phyloP scores from a whole-genome alignment of 2,113 vertebrate species.

The Trematomus loennbergii region DNA sequence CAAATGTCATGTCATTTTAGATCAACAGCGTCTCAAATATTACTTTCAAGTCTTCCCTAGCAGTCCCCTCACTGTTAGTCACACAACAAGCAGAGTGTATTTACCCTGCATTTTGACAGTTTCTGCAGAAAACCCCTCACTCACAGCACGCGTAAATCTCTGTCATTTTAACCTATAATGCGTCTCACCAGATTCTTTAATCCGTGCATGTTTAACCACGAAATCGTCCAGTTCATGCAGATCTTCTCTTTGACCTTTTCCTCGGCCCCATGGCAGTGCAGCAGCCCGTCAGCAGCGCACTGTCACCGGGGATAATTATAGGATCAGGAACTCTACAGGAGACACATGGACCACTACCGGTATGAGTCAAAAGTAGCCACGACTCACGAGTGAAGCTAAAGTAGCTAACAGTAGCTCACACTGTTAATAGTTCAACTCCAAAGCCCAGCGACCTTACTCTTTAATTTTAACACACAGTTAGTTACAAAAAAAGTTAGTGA shows the following conservation, averaged over 20 bases:
- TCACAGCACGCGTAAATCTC: neutral
- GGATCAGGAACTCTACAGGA: slow-evolving; percentile 5
- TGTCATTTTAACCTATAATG: accelerated
- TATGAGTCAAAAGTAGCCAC: no score
- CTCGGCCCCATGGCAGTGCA: slow-evolving; percentile 46
- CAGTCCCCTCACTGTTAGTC: neutral
- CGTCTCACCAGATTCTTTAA: slow-evolving; percentile 48
- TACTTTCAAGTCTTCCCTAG: neutral
- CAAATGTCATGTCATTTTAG: neutral
- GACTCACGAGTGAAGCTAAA: neutral
- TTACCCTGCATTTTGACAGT: neutral
- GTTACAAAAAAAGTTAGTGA: neutral
- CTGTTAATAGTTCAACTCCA: neutral
- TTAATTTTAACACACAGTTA: neutral
- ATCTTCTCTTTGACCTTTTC: slow-evolving; percentile 33
- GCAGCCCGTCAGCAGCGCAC: slow-evolving; percentile 23
- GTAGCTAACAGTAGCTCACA: neutral
- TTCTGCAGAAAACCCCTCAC: neutral
- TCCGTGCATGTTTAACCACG: slow-evolving; percentile 56
- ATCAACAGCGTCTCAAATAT: neutral
- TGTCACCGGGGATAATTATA: slow-evolving; percentile 55
- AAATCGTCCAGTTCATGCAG: slow-evolving; percentile 23
- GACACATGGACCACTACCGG: neutral
- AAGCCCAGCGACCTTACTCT: neutral
- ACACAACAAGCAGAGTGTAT: neutral